Evolutionary conservation across 2,797 vertebrate genomes (phyloP), one percentile per base, ranked within the genome.

Genomic region (Semotilus atromaculatus): DNA sequence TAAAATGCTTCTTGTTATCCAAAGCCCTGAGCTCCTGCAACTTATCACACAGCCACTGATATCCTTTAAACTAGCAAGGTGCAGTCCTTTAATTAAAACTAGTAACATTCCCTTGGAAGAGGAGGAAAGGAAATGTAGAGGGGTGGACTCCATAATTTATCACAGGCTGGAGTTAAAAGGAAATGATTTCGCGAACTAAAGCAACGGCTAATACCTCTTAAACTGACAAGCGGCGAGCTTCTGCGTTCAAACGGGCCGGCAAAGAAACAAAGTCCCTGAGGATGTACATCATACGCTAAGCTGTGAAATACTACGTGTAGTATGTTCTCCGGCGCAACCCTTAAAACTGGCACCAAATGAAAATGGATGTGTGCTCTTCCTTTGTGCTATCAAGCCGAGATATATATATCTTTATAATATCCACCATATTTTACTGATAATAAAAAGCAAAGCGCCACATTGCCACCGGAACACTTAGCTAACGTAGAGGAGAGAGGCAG

Each of bases 51-150:
- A 91, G 92, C 91, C 90, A 90, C 90, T 95, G 95, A 95, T 96
- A 96, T 94, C 94, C 94, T 95, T 95, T 95, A 94, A 95, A 96
- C 94, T 95, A 94, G 92, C 92, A 92, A 94, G 94, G 93, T 94
- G 94, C 95, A 92, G 93, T 92, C 90, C 92, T 95, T 94, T 95
- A 95, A 96, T 96, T 95, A 96, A 95, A 95, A 94, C 92, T 92
- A 92, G 93, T 91, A 89, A 90, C 87, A 89, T 90, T 94, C 92
- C 92, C 91, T 89, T 90, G 90, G 90, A 91, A 92, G 91, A 91
- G 83, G 87, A 84, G 84, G 81, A 89, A 90, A 88, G 91, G 90
- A 93, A 78, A 89, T 83, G 82, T 86, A 88, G 87, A 90, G 86
- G 87, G 89, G 88, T 86, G 87, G 87, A 90, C 90, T 93, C 92